A percentile compares a stretch with the other conserved stretches of the same genome.
Evolutionary conservation across 2,113 vertebrate species (phyloP).

Genomic region (Mesembrinibis cayennensis): DNA sequence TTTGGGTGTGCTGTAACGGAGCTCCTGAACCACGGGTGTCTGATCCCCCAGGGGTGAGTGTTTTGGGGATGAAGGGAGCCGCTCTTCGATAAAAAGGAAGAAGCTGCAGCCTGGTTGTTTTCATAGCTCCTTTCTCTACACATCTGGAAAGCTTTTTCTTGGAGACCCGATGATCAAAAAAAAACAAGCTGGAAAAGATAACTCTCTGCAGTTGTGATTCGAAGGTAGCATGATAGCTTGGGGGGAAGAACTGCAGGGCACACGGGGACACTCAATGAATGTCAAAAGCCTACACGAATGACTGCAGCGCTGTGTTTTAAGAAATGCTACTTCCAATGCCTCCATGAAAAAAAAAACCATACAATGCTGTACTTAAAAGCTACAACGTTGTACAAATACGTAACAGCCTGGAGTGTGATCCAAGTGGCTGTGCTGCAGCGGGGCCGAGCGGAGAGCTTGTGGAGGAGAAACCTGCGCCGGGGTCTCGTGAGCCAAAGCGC

Average conservation of each 20-base stretch:
- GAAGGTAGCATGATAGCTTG: background rate
- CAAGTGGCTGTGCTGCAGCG: background rate
- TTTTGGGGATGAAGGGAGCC: background rate
- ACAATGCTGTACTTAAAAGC: rapidly evolving
- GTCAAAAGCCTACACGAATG: rapidly evolving
- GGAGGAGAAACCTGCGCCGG: rapidly evolving
- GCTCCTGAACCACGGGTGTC: rapidly evolving
- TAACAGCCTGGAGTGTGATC: rapidly evolving
- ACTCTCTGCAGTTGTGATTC: background rate
- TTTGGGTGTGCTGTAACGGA: background rate
- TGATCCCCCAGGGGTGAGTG: too few species aligned
- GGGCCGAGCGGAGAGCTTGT: background rate
- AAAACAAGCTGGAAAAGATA: background rate
- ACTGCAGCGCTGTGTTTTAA: background rate
- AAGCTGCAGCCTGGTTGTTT: background rate
- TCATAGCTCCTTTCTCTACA: background rate
- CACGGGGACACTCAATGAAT: rapidly evolving
- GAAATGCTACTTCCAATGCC: background rate
- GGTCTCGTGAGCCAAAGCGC: rapidly evolving
- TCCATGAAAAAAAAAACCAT: background rate
- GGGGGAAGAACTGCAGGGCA: background rate
- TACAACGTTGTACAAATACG: rapidly evolving
- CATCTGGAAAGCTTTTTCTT: background rate
- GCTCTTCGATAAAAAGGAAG: background rate
- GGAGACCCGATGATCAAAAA: background rate